Conservation (phyloP, 2,113 vertebrate species). For the Collichthys lucidus region DNA sequence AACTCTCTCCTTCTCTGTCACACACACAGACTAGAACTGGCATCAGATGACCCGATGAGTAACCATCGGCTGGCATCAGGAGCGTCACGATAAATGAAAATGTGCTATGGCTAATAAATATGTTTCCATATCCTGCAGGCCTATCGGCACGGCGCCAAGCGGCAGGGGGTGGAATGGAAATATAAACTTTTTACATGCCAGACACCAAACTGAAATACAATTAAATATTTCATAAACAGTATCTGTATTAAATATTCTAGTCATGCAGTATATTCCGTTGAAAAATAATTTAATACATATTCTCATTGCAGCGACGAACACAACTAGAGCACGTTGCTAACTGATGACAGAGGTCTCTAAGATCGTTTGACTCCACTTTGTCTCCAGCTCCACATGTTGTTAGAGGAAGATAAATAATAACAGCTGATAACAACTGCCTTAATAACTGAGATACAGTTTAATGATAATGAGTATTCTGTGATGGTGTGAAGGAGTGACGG, state of each 20-base stretch:
- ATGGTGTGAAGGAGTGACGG: background rate
- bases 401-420: conserved; percentile 18
- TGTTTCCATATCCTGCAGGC: conserved; percentile 53
- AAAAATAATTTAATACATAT: conserved; percentile 82
- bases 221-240: conserved; percentile 72
- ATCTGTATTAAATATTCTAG: conserved; percentile 77
- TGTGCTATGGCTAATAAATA: conserved; percentile 81
- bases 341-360: background rate
- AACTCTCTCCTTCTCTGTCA: conserved; percentile 27
- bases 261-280: conserved; percentile 81
- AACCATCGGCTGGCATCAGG: conserved; percentile 50
- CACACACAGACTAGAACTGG: conserved; percentile 55
- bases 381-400: conserved; percentile 17
- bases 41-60: conserved; percentile 45
- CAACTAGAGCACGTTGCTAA: conserved; percentile 6
- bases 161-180: conserved; percentile 19
- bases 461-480: background rate
- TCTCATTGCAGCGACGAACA: conserved; percentile 30
- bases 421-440: conserved; percentile 3
- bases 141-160: conserved; percentile 2
- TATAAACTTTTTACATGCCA: conserved; percentile 24
- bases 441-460: background rate
- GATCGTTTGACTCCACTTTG: background rate
- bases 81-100: conserved; percentile 66
- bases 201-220: conserved; percentile 49